Conservation (phyloP, 2,113 vertebrate genomes). For the Mus pahari region DNA sequence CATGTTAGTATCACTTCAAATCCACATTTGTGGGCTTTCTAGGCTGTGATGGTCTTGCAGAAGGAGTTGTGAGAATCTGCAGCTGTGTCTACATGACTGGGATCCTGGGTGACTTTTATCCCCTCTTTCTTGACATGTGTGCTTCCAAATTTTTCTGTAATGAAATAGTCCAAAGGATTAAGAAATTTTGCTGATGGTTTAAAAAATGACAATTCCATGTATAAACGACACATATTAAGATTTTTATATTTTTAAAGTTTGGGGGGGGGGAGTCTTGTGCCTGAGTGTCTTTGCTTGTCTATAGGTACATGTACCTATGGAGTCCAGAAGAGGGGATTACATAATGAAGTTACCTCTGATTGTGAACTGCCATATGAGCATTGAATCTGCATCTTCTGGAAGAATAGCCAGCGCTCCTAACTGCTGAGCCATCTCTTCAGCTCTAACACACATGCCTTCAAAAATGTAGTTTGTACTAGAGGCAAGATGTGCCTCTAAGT, state of each 20-base stretch:
- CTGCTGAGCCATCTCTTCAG: neutral
- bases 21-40: slow-evolving; percentile 6
- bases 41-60: slow-evolving; percentile 11
- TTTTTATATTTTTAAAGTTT: neutral
- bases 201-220: neutral
- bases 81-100: neutral
- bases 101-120: slow-evolving; percentile 25
- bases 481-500: neutral
- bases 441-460: neutral
- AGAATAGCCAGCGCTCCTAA: neutral
- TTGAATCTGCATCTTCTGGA: neutral
- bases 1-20: slow-evolving; percentile 27
- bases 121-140: neutral
- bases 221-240: neutral
- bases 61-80: neutral
- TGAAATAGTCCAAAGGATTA: slow-evolving; percentile 19
- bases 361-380: neutral
- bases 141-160: neutral
- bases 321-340: neutral
- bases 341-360: neutral
- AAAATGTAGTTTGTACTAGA: slow-evolving; percentile 18
- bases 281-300: neutral
- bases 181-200: neutral
- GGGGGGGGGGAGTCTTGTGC: neutral
- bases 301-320: neutral